A percentile compares a stretch with the other conserved stretches of the same genome.
Conservation (phyloP, 2,888 invertebrate species). For the Nomada ruficornis region DNA sequence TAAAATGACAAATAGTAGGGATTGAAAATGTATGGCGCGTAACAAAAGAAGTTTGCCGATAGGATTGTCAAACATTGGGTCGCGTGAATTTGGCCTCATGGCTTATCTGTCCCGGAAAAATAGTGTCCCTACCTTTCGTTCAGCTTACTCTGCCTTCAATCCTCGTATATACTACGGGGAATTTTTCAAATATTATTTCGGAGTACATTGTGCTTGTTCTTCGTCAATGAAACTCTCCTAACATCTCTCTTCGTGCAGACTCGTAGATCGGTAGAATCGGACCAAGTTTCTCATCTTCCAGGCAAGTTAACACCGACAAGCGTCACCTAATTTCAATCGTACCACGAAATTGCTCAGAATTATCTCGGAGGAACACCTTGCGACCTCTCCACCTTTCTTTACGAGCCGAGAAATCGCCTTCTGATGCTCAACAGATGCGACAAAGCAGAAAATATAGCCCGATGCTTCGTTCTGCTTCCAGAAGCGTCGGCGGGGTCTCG, state of each 20-base stretch:
- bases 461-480: slow-evolving; percentile 37
- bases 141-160: slow-evolving; percentile 14
- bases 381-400: slow-evolving; percentile 25
- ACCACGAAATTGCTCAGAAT: slow-evolving; percentile 43
- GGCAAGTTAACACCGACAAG: slow-evolving; percentile 6
- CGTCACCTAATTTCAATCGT: slow-evolving; percentile 23
- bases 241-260: neutral
- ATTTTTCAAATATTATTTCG: slow-evolving; percentile 52
- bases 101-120: slow-evolving; percentile 65
- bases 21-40: slow-evolving; percentile 2
- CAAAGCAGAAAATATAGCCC: slow-evolving; percentile 81
- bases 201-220: neutral
- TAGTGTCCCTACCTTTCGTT: slow-evolving; percentile 41
- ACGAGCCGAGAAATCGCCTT: slow-evolving; percentile 18
- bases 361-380: slow-evolving; percentile 24
- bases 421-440: slow-evolving; percentile 64
- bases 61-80: slow-evolving; percentile 49
- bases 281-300: neutral
- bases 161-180: slow-evolving; percentile 6
- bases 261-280: neutral
- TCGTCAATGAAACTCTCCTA: neutral
- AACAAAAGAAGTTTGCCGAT: slow-evolving; percentile 60
- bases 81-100: slow-evolving; percentile 31
- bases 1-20: neutral
- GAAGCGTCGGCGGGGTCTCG: slow-evolving; percentile 2